phyloP scores from a whole-genome alignment of 1,140 invertebrate genomes.

The Aphelenchoides avenae region DNA sequence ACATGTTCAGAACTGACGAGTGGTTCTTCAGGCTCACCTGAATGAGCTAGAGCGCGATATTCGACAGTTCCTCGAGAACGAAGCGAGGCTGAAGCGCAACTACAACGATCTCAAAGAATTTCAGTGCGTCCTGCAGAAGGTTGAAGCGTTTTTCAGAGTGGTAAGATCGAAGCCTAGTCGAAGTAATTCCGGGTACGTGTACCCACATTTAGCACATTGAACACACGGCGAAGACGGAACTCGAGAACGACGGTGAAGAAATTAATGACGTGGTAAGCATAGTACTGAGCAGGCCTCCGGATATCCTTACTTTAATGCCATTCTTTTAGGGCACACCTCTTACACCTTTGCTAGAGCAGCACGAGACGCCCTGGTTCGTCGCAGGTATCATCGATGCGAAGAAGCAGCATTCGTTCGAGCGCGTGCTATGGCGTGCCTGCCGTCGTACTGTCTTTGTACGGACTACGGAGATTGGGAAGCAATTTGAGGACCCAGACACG shows the following conservation, averaged over 20 bases:
- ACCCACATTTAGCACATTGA: constrained; percentile 45
- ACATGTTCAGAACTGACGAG: constrained; percentile 2
- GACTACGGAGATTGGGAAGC: constrained; percentile 69
- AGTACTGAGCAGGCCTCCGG: neutral
- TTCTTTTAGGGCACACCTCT: constrained; percentile 34
- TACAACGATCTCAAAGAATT: constrained; percentile 48
- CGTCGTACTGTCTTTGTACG: constrained; percentile 80
- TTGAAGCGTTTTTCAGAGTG: constrained; percentile 56
- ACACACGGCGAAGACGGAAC: constrained; percentile 46
- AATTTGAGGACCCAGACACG: constrained; percentile 87
- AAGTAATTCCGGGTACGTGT: neutral
- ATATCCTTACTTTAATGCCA: constrained; percentile 7
- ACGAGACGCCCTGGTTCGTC: constrained; percentile 59
- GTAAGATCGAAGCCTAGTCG: too few relatives aligned
- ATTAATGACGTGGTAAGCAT: constrained; percentile 42
- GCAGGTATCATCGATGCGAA: constrained; percentile 70
- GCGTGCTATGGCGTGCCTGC: constrained; percentile 96
- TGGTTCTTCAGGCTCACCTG: constrained; percentile 34
- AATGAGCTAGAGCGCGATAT: constrained; percentile 52
- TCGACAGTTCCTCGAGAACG: constrained; percentile 49
- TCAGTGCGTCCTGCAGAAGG: constrained; percentile 49
- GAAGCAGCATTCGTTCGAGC: constrained; percentile 87
- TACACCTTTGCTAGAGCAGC: constrained; percentile 33
- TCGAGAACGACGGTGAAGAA: constrained; percentile 44
- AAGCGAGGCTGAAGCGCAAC: constrained; percentile 46